Evolutionary conservation across 2,888 invertebrate species (phyloP), one percentile per base, ranked within the genome.

Genomic region (Crossocerus cetratus): DNA sequence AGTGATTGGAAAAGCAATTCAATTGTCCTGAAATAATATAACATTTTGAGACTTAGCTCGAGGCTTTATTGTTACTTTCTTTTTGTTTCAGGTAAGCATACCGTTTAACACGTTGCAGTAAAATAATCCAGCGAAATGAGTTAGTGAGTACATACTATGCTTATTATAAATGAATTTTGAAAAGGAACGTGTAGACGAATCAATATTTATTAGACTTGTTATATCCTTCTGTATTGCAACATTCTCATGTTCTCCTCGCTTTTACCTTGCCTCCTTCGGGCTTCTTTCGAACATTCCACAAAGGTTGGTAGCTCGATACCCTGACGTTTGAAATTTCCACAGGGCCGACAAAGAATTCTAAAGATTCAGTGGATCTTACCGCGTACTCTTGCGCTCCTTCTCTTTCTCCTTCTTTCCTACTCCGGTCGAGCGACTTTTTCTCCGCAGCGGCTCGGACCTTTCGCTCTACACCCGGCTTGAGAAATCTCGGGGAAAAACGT

Each of bases 331-430:
- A 32, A 59, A 67, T 82, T 81, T 76, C 66, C 78, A 73, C 65
- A 72, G 55, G n/a, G 61, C 77, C 69, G 77, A 77, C 78, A 72
- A 84, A 79, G 83, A 84, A 84, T 83, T 81, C 77, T 66, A 81
- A 81, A 76, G 83, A 82, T 81, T 76, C 72, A 44, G 58, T 56
- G 49, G 58, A 66, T 71, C 60, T 79, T 72, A 64, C 76, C 60
- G 65, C 68, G 21, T 53, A 43, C 21, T 73, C 61, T 49, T 49
- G 8, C 11, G 14, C n/a, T 49, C 5, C 14, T 5, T 32, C 32
- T 32, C 32, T 3, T 32, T 32, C 32, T 32, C 11, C 32, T 32
- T 60, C 59, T 71, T 64, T 63, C 42, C 42, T 60, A 53, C 73
- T 53, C 49, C 69, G 68, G 78, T 72, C 71, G 72, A 78, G 78